phyloP scores from a whole-genome alignment of 2,113 vertebrate genomes.

The Gasterosteus nipponicus region DNA sequence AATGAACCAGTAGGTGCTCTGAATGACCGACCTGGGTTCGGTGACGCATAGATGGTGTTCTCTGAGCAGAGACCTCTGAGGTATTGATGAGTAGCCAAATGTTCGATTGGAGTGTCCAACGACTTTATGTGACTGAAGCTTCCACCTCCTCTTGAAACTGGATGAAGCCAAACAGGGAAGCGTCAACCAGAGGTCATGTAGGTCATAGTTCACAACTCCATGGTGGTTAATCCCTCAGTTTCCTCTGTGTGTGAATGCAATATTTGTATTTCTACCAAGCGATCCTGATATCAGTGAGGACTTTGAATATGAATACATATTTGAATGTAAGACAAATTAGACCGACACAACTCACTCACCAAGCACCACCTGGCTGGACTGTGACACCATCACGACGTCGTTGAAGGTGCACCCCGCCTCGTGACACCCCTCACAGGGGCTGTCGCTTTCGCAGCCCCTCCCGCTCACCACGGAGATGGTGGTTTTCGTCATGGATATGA shows the following conservation, averaged over 20 bases:
- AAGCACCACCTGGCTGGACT: constrained; percentile 56
- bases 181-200: neutral
- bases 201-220: neutral
- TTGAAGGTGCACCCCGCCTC: constrained; percentile 55
- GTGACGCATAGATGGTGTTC: constrained; percentile 23
- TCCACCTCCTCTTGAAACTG: constrained; percentile 66
- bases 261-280: neutral
- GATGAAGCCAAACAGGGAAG: constrained; percentile 17
- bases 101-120: constrained; percentile 27
- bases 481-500: constrained; percentile 75
- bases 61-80: constrained; percentile 45
- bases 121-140: constrained; percentile 43
- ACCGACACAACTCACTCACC: constrained; percentile 56
- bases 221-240: neutral
- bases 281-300: neutral
- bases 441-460: constrained; percentile 52
- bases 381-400: constrained; percentile 68
- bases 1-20: neutral
- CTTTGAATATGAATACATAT: neutral
- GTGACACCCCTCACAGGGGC: constrained; percentile 47
- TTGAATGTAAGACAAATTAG: neutral
- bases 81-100: constrained; percentile 38
- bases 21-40: constrained; percentile 63
- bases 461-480: constrained; percentile 68
- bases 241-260: neutral